These are phyloP conservation scores for Peribatodes rhomboidaria DNA, from an alignment of 2,888 invertebrate species.

Conservation along the genomic window DNA sequence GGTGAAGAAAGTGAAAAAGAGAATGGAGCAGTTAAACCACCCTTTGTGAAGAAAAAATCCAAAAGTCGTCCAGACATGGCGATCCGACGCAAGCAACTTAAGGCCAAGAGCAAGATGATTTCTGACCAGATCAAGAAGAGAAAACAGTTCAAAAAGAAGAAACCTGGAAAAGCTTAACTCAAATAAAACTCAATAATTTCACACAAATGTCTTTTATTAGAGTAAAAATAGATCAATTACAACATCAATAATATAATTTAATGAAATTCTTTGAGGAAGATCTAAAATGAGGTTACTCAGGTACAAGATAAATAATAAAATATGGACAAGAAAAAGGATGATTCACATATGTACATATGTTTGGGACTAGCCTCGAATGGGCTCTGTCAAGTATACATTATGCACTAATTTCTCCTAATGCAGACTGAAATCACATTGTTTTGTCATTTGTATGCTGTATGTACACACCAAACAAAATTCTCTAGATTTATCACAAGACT, in stretches of 20 bases:
- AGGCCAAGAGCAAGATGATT: conserved; percentile 78
- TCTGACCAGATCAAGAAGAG: conserved; percentile 81
- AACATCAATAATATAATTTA: not conserved
- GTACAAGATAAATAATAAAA: conserved; percentile 23
- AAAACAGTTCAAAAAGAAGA: conserved; percentile 76
- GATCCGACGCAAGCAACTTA: conserved; percentile 80
- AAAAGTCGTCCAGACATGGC: conserved; percentile 77
- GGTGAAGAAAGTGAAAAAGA: conserved; percentile 53
- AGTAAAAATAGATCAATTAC: conserved; percentile 31
- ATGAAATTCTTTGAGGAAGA: conserved; percentile 38
- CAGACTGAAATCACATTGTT: not conserved
- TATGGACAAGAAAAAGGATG: not conserved
- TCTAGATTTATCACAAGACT: not conserved
- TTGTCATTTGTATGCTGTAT: not conserved
- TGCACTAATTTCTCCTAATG: not conserved
- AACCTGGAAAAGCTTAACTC: conserved; percentile 47
- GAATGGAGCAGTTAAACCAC: conserved; percentile 52
- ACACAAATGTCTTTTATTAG: conserved; percentile 53
- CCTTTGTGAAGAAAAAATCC: conserved; percentile 63
- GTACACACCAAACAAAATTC: not conserved
- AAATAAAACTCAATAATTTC: conserved; percentile 53
- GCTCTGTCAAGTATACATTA: not conserved
- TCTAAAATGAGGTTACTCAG: conserved; percentile 33
- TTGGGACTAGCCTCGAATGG: not conserved
- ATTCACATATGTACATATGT: not conserved